phyloP scores from a whole-genome alignment of 2,113 vertebrate species.

The Ophiodon elongatus region DNA sequence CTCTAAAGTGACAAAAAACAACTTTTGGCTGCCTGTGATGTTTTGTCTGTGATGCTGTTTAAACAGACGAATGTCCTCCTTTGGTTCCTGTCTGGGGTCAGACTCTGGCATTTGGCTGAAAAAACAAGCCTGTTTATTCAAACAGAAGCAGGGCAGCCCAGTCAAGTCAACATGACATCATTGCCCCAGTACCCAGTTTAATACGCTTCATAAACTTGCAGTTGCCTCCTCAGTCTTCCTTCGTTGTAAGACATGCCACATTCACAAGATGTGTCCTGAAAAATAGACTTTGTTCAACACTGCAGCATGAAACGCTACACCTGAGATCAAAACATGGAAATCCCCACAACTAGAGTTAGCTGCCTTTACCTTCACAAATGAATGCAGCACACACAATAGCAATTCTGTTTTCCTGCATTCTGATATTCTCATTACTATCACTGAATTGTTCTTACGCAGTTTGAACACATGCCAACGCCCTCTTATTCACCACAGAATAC shows the following conservation, averaged over 20 bases:
- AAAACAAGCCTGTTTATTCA: constrained; percentile 64
- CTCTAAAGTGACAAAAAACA: constrained; percentile 49
- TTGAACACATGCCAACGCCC: constrained; percentile 24
- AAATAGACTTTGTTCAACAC: neutral
- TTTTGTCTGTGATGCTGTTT: constrained; percentile 69
- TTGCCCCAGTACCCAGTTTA: constrained; percentile 46
- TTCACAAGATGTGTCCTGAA: neutral
- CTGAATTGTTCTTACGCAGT: constrained; percentile 16
- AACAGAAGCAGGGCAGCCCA: constrained; percentile 54
- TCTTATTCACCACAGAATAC: constrained; percentile 7
- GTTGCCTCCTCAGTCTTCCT: constrained; percentile 32
- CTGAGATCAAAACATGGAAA: constrained; percentile 43
- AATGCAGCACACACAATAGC: constrained; percentile 48
- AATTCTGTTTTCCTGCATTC: constrained; percentile 33
- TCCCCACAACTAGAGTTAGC: constrained; percentile 13
- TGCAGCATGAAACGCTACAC: neutral
- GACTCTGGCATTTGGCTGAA: constrained; percentile 57
- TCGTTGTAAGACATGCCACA: constrained; percentile 5
- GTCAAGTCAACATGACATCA: constrained; percentile 54
- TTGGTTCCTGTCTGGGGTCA: constrained; percentile 75
- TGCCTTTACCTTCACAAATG: constrained; percentile 8
- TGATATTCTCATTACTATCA: constrained; percentile 45
- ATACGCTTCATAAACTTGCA: constrained; percentile 53
- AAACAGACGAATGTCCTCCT: constrained; percentile 59
- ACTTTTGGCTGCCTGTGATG: constrained; percentile 53